Base-by-base conservation (phyloP, 2,797 vertebrate genomes). In the Simalia tracyae region DNA sequence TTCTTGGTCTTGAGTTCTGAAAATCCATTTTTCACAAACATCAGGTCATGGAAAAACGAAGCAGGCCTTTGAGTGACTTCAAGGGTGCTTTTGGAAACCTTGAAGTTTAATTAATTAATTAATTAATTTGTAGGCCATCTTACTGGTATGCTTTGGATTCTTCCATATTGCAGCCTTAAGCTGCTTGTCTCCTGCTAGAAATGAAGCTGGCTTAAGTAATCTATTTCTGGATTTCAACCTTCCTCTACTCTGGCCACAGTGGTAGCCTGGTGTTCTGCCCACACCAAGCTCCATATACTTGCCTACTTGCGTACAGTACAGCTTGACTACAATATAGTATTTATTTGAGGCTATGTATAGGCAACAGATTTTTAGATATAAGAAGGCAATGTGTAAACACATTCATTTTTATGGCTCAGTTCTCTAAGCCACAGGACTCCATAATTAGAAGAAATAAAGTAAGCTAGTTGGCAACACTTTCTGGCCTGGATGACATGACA, bases 181-280 rank as follows among this genome's bases (percentile, higher is more conserved):
- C 36, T 81, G 9, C 36, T 81, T 81, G 36, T 46, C 72, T 81
- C 19, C 36, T 81, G 2, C 72, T 42, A 42, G 42, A 81, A 81
- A 10, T 46, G 36, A 81, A 81, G 19, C 36, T 76, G 68, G 31
- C 68, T 72, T 72, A 72, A 72, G 19, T 36, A 36, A 72, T 36
- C 68, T 15, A 7, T 57, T 61, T 88, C 90, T 92, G 88, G 19
- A 92, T 86, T 93, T 93, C 7, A 54, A 9, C 50, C 87, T 92
- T 92, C 81, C 91, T 61, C 91, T 95, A 26, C 94, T 89, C 94
- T 95, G 96, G 94, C 89, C 94, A 72, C 61, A 93, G 89, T 96
- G 50, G 6, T 54, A 8, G 50, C 50, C 50, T 54, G 50, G 50
- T 54, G 50, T 54, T 9, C 50, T 8, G 50, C 50, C 50, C 50